A percentile compares a stretch with the other conserved stretches of the same genome.
Evolutionary conservation across 2,888 invertebrate genomes (phyloP).

Genomic region (Ferrisia virgata): DNA sequence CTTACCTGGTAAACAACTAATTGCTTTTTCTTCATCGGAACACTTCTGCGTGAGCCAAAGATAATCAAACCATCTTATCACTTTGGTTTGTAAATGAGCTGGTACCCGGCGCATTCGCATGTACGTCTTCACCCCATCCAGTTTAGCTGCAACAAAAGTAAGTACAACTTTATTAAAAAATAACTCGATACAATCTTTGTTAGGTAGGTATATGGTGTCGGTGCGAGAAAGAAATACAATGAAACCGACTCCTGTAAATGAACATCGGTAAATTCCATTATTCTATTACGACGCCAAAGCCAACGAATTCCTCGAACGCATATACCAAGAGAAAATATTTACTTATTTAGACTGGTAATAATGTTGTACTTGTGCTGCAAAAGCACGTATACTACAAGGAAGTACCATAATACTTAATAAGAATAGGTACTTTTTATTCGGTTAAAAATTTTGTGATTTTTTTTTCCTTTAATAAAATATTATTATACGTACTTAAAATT

Average conservation of each 20-base stretch:
- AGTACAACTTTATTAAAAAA: slow-evolving; percentile 41
- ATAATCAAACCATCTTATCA: slow-evolving; percentile 99
- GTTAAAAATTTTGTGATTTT: not conserved
- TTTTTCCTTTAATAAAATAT: not conserved
- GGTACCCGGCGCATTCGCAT: slow-evolving; percentile 97
- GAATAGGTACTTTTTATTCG: not conserved
- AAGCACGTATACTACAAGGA: not conserved
- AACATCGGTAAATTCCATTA: not conserved
- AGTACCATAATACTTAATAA: not conserved
- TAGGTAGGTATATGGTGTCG: not conserved
- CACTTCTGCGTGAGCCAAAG: slow-evolving; percentile 98
- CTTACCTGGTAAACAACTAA: slow-evolving; percentile 79
- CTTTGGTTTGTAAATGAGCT: slow-evolving; percentile 91
- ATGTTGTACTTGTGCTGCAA: not conserved
- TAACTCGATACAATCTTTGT: not conserved
- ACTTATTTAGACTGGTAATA: not conserved
- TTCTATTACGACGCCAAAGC: too few relatives aligned
- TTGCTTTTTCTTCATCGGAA: slow-evolving; percentile 93
- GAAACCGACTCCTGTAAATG: not conserved
- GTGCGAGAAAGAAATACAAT: not conserved
- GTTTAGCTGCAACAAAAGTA: slow-evolving; percentile 73
- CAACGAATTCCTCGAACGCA: not conserved
- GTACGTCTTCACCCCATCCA: slow-evolving; percentile 97
- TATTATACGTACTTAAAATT: not conserved
- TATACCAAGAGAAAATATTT: not conserved